A percentile compares a stretch with the other conserved stretches of the same genome.
Evolutionary conservation across 2,797 vertebrate species (phyloP).

Genomic region (Borostomias antarcticus): DNA sequence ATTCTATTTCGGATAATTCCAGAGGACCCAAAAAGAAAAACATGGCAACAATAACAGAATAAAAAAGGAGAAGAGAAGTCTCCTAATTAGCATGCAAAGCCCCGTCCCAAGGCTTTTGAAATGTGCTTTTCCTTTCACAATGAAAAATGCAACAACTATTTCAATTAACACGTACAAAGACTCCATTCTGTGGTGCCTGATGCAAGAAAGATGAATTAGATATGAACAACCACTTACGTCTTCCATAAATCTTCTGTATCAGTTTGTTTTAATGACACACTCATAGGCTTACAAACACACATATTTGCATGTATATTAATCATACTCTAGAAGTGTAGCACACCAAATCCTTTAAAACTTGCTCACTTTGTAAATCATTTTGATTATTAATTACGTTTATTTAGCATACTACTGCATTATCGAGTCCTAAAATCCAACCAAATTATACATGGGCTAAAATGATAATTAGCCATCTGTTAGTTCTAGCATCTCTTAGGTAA

Average conservation of each 20-base stretch:
- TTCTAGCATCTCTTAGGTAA: neutral
- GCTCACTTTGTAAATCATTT: neutral
- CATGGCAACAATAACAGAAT: slow-evolving; percentile 5
- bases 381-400: neutral
- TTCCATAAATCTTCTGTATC: neutral
- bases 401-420: neutral
- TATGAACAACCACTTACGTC: neutral
- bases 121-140: slow-evolving; percentile 15
- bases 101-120: slow-evolving; percentile 2
- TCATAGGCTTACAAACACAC: neutral
- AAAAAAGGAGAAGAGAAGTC: neutral
- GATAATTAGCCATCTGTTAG: slow-evolving; percentile 10
- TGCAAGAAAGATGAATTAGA: slow-evolving; percentile 4
- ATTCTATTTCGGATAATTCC: slow-evolving; percentile 16
- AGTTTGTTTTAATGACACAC: neutral
- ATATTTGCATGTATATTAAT: neutral
- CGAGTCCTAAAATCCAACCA: neutral
- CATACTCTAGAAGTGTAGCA: neutral
- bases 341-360: neutral
- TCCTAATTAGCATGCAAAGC: slow-evolving; percentile 18
- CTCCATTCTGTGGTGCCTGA: slow-evolving; percentile 1
- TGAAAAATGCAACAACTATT: slow-evolving; percentile 18
- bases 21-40: slow-evolving; percentile 14
- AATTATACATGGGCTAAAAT: neutral
- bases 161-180: slow-evolving; percentile 12